Base-by-base conservation (phyloP, 2,797 vertebrate genomes). In the Crocodylus rhombifer region DNA sequence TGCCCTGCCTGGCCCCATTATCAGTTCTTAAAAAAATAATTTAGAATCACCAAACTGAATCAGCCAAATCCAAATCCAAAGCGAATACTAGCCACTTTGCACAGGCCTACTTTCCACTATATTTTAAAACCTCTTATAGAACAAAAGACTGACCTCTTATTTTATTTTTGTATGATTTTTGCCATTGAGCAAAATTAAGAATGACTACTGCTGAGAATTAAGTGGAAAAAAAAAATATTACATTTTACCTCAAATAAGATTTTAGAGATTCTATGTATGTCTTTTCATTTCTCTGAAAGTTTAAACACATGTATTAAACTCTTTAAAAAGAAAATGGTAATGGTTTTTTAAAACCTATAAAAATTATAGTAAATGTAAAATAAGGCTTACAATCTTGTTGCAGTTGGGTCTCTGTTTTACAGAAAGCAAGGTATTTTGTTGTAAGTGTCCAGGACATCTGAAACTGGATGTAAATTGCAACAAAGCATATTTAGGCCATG, bases 231-330 rank as follows among this genome's bases (percentile, higher is more conserved):
- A 42, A 42, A 8, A 8, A 67, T 6, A 7, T 60, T 42, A 58
- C 14, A 80, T 77, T 84, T 71, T n/a, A 2, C 73, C 75, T 8
- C 77, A 18, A 80, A 78, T 0, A 0, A 51, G 14, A 75, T 78
- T 87, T 81, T 30, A 42, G 86, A n/a, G 56, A 12, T 58, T 28
- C 58, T 56, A 15, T 65, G n/a, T 69, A 1, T 1, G 7, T 61
- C 89, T 57, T 23, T 10, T 64, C 87, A 61, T 17, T 55, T 84
- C 2, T 75, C 4, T 56, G 28, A 5, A 5, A 69, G 26, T 55
- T 3, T 74, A 91, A 88, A 77, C 84, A 81, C 93, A 90, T 63
- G n/a, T 33, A 56, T 1, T 20, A 74, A 87, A 58, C 17, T 33
- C 2, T 77, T 57, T 18, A 82, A 55, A 91, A 60, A 91, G 79